Conservation (phyloP, 2,797 vertebrate species). For the Falco biarmicus region DNA sequence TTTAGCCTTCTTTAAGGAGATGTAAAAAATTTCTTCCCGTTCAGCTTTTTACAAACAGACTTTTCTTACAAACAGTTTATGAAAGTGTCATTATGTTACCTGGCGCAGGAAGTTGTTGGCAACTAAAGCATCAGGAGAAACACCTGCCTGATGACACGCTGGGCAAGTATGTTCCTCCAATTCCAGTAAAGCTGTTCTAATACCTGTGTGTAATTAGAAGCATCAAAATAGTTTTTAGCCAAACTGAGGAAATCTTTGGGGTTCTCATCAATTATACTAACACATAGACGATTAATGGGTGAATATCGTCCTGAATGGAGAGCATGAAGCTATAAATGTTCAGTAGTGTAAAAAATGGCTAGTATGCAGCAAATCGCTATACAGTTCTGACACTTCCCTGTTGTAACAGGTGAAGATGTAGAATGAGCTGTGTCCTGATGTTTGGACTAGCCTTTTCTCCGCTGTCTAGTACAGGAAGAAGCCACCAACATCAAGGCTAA, state of each 20-base stretch:
- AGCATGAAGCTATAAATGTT: neutral
- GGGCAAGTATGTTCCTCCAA: slow-evolving; percentile 92
- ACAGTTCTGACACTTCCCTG: too few species aligned
- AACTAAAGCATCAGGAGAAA: slow-evolving; percentile 91
- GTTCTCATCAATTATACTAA: neutral
- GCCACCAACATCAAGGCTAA: neutral
- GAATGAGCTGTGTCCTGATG: too few species aligned
- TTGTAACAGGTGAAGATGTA: neutral
- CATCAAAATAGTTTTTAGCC: neutral
- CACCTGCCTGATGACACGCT: slow-evolving; percentile 86
- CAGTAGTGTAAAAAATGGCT: neutral
- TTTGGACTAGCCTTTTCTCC: neutral
- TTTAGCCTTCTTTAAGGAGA: neutral
- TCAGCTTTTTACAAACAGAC: neutral
- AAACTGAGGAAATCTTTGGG: neutral
- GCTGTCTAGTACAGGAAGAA: neutral
- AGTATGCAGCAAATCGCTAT: too few species aligned
- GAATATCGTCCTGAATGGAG: neutral
- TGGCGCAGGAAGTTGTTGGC: slow-evolving; percentile 94
- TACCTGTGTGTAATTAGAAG: slow-evolving; percentile 77
- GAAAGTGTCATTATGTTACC: slow-evolving; percentile 73
- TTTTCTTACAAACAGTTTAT: neutral
- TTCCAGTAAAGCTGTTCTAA: slow-evolving; percentile 88
- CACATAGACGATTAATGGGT: neutral
- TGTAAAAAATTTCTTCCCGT: neutral